Evolutionary conservation across 2,113 vertebrate species (phyloP), one percentile per base, ranked within the genome.

Genomic region (Erythrocercus mccallii): DNA sequence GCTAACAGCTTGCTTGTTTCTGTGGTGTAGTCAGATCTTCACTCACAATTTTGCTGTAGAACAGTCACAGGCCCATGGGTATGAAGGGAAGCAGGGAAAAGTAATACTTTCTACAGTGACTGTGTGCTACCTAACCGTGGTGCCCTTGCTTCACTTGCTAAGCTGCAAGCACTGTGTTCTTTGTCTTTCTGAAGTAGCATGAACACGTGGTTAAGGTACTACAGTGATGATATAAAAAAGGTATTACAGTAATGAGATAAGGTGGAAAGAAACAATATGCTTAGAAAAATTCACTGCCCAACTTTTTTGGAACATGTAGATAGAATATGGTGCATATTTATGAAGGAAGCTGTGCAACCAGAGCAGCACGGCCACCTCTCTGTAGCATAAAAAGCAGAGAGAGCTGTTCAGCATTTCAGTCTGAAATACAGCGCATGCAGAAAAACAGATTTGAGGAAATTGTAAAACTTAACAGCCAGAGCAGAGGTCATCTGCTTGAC

Each of bases 101-200:
- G 77, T 57, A 15, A 21, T 28, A 5, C 33, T 31, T 78, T 9
- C 21, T 79, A 28, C 94, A 90, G 30, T 68, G 56, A 30, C 77
- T 47, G 6, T 23, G 18, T 71, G 64, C 88, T 79, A 11, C 95
- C 96, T 83, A 74, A 47, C 4, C 11, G 91, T 94, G 95, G 95
- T 83, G 94, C 94, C 78, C 93, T 92, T 83, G 88, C 90, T 65
- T 93, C 66, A 64, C 37, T 85, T 47, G 30, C 11, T 62, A 27
- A 56, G n/a, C 70, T 50, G 6, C 24, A 28, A 38, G 38, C 33
- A 8, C 35, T 20, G 7, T 62, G 11, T 69, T 88, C 86, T 96
- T 97, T 96, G 94, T 92, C 90, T 92, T 64, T 85, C 70, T 74
- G 74, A 79, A 88, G 56, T 11, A 33, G 25, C 3, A 0, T 58